Conservation (phyloP, 2,113 vertebrate species). For the Typhlomys cinereus region DNA sequence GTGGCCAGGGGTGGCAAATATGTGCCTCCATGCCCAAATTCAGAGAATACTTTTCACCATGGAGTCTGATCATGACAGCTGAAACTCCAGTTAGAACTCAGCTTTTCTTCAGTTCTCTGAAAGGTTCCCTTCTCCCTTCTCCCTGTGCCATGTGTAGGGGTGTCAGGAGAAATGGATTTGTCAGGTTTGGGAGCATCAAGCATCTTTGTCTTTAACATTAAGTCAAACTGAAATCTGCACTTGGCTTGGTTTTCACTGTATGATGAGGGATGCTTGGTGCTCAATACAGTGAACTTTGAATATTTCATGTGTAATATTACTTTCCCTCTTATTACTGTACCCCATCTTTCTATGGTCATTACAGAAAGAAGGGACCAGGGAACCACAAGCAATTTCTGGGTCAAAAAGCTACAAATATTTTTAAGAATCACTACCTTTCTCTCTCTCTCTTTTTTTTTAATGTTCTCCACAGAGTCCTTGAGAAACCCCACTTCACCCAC, state of each 20-base stretch:
- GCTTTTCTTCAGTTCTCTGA: not conserved
- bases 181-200: not conserved
- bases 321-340: not conserved
- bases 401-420: slow-evolving; percentile 41
- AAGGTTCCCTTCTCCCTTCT: too few relatives aligned
- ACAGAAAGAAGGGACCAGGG: not conserved
- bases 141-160: not conserved
- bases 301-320: not conserved
- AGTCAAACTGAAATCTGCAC: not conserved
- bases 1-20: accelerated
- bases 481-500: not conserved
- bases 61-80: not conserved
- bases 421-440: not conserved
- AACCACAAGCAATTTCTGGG: slow-evolving; percentile 28
- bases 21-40: too few relatives aligned
- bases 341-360: not conserved
- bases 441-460: not conserved
- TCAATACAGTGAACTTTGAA: not conserved
- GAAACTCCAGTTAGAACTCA: not conserved
- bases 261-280: not conserved
- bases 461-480: not conserved
- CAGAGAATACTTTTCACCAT: not conserved
- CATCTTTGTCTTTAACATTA: not conserved
- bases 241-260: not conserved
- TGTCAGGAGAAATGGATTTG: not conserved